Conservation (phyloP, 2,113 vertebrate species). For the Paracanthobrama guichenoti region DNA sequence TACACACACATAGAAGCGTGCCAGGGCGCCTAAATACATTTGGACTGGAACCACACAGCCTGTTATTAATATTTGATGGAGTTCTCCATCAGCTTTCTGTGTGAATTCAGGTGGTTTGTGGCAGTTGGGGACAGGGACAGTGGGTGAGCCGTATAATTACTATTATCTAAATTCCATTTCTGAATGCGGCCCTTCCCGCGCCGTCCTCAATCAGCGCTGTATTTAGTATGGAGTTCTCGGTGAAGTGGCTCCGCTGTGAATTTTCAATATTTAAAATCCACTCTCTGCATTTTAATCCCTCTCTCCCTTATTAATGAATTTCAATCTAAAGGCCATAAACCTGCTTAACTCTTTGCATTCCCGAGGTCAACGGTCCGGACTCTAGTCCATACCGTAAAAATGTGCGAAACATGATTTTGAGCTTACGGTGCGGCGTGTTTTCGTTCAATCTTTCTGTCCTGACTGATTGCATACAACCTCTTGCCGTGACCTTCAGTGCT, state of each 20-base stretch:
- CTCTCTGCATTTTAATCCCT: slow-evolving; percentile 48
- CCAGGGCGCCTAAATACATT: slow-evolving; percentile 45
- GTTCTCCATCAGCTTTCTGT: slow-evolving; percentile 36
- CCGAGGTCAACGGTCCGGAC: background rate
- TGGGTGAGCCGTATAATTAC: slow-evolving; percentile 53
- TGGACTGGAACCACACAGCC: slow-evolving; percentile 44
- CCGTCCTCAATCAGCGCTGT: slow-evolving; percentile 41
- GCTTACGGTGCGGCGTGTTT: background rate
- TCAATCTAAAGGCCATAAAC: slow-evolving; percentile 14
- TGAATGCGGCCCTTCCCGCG: slow-evolving; percentile 41
- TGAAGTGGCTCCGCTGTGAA: slow-evolving; percentile 50
- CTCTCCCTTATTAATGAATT: slow-evolving; percentile 14
- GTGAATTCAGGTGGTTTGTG: slow-evolving; percentile 51
- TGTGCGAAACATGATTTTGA: background rate
- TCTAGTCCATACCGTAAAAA: background rate
- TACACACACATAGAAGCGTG: slow-evolving; percentile 28
- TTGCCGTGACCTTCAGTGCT: slow-evolving; percentile 14
- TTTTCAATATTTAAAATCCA: slow-evolving; percentile 51
- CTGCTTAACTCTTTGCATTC: slow-evolving; percentile 24
- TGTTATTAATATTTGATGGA: slow-evolving; percentile 64
- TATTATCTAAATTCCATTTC: slow-evolving; percentile 58
- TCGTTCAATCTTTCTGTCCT: slow-evolving; percentile 18
- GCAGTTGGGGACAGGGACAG: slow-evolving; percentile 35
- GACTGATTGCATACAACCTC: slow-evolving; percentile 5
- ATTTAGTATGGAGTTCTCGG: slow-evolving; percentile 43